Percentiles rank a stretch among this genome's conserved stretches.
phyloP scores from a whole-genome alignment of 30 jellyfish, hydroid and myxozoan genomes.

The Hydractinia echinata region DNA sequence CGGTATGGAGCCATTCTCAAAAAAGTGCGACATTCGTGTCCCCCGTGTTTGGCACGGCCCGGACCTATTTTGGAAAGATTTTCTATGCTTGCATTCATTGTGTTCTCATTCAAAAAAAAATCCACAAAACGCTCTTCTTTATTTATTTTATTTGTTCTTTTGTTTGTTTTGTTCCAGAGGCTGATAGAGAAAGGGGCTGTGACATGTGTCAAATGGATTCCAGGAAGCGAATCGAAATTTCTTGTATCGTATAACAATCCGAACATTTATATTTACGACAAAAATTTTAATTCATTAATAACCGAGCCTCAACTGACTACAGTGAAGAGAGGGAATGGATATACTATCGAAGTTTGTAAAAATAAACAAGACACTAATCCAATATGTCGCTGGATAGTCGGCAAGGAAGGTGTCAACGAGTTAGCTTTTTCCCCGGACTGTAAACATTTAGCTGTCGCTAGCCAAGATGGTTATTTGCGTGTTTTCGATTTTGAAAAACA shows the following conservation, averaged over 20 bases:
- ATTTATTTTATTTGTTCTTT: background rate
- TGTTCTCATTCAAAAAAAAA: too few species aligned
- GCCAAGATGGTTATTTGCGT: constrained; percentile 88
- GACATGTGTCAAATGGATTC: constrained; percentile 89
- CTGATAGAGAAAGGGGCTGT: constrained; percentile 76
- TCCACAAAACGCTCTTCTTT: too few species aligned
- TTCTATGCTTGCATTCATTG: too few species aligned
- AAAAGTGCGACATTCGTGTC: too few species aligned
- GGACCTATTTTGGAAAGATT: too few species aligned
- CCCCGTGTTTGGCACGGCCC: too few species aligned
- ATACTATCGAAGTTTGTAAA: constrained; percentile 54
- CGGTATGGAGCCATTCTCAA: too few species aligned
- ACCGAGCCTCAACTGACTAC: constrained; percentile 59
- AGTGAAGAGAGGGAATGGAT: constrained; percentile 56
- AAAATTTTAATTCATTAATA: constrained; percentile 54
- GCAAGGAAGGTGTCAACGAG: constrained; percentile 74
- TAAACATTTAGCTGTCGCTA: constrained; percentile 73
- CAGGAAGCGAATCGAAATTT: constrained; percentile 80
- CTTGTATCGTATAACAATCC: constrained; percentile 79
- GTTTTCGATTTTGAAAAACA: constrained; percentile 82
- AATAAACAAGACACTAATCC: constrained; percentile 69
- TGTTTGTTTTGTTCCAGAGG: constrained; percentile 44
- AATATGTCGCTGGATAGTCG: constrained; percentile 73
- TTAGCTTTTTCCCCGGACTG: constrained; percentile 91
- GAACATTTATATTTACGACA: constrained; percentile 68